A percentile compares a stretch with the other conserved stretches of the same genome.
These are phyloP conservation scores for Hymenopus coronatus DNA, from an alignment of 2,888 invertebrate genomes.

Conservation along the genomic window DNA sequence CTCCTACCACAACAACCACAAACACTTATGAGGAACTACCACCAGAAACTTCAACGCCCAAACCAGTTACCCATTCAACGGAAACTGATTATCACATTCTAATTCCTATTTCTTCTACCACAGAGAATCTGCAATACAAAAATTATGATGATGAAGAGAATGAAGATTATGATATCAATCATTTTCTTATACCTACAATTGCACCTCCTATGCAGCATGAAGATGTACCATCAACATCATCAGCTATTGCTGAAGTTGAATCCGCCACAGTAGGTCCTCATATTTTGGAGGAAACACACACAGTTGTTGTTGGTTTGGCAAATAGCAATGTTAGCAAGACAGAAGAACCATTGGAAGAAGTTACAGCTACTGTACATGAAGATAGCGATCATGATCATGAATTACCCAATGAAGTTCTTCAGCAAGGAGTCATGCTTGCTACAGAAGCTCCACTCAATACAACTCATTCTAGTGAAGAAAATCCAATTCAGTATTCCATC, in stretches of 20 bases:
- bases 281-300: neutral
- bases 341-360: neutral
- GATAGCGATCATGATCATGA: neutral
- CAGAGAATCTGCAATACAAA: neutral
- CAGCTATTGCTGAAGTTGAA: constrained; percentile 39
- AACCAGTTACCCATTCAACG: neutral
- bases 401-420: neutral
- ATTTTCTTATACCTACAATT: neutral
- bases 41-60: neutral
- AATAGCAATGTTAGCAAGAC: neutral
- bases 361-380: neutral
- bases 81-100: neutral
- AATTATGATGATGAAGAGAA: neutral
- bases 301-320: neutral
- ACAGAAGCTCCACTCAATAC: neutral
- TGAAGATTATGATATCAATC: neutral
- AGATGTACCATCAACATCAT: constrained; percentile 39
- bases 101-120: neutral
- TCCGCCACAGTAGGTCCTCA: constrained; percentile 35
- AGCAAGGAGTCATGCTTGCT: neutral
- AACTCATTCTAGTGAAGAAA: neutral
- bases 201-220: constrained; percentile 28
- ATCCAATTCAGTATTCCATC: neutral
- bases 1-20: neutral
- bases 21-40: neutral